These are phyloP conservation scores for Sinocyclocheilus rhinocerous DNA, from an alignment of 2,113 vertebrate genomes.

Conservation along the genomic window DNA sequence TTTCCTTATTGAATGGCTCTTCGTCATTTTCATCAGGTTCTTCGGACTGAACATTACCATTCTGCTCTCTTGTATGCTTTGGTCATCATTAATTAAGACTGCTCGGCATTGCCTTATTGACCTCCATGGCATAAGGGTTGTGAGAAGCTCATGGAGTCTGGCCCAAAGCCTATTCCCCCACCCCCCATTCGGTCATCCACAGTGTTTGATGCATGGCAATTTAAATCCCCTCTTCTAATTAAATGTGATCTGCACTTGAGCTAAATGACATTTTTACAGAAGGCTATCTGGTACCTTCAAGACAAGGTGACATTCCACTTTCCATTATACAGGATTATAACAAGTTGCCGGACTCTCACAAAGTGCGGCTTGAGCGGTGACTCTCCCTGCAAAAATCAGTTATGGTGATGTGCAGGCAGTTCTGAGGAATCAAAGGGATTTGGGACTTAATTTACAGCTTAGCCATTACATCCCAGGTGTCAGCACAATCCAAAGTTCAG, in stretches of 20 bases:
- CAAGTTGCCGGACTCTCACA: constrained; percentile 73
- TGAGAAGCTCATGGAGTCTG: constrained; percentile 78
- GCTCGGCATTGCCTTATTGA: constrained; percentile 78
- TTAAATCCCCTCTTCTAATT: constrained; percentile 83
- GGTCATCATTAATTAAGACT: constrained; percentile 83
- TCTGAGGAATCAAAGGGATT: constrained; percentile 76
- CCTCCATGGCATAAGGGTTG: constrained; percentile 75
- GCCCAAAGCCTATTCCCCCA: constrained; percentile 73
- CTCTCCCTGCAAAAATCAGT: constrained; percentile 73
- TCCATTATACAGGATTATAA: constrained; percentile 81
- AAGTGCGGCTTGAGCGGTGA: constrained; percentile 64
- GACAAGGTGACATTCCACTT: constrained; percentile 83
- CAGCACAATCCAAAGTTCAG: constrained; percentile 82
- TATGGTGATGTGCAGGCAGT: constrained; percentile 75
- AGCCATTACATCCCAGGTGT: constrained; percentile 74
- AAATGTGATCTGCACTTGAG: constrained; percentile 83
- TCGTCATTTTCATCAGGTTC: not conserved
- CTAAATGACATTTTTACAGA: constrained; percentile 80
- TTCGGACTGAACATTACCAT: constrained; percentile 65
- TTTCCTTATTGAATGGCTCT: not conserved
- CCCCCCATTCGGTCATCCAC: constrained; percentile 69
- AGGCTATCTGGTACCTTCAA: constrained; percentile 79
- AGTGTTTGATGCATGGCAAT: constrained; percentile 81
- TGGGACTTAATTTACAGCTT: constrained; percentile 78
- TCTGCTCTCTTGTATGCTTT: constrained; percentile 65